Evolutionary conservation across 1,140 invertebrate species (phyloP).

Genomic region (Triops cancriformis): DNA sequence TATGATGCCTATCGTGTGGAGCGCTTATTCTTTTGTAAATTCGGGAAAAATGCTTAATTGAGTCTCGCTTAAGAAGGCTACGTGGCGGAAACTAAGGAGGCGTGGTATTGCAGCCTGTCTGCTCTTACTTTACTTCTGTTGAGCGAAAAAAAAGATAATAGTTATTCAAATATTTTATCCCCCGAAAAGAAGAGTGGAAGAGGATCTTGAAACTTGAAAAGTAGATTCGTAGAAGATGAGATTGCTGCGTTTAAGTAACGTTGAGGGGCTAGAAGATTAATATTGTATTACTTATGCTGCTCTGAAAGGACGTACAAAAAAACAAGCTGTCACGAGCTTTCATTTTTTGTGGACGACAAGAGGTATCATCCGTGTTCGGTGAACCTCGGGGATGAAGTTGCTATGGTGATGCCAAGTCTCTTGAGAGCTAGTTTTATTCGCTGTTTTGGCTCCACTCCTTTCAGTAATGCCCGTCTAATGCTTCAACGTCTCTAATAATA

Average conservation of each 20-base stretch:
- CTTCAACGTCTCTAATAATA: neutral
- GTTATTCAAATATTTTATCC: no score
- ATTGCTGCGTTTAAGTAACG: neutral
- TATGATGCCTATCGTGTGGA: neutral
- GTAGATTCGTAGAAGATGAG: neutral
- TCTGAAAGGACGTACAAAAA: neutral
- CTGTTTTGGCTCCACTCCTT: neutral
- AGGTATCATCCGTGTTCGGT: neutral
- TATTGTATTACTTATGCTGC: neutral
- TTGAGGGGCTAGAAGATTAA: neutral
- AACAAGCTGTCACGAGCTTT: neutral
- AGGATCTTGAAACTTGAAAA: neutral
- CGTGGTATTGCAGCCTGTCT: neutral
- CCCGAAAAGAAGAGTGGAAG: neutral
- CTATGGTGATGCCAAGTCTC: neutral
- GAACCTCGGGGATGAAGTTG: conserved; percentile 6
- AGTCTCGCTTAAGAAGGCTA: neutral
- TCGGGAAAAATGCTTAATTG: neutral
- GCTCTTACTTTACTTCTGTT: neutral
- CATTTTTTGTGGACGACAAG: neutral
- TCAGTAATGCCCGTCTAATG: neutral
- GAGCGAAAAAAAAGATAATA: neutral
- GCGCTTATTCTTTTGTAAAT: neutral
- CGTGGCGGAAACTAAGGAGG: neutral
- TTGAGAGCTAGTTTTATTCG: neutral